Base-by-base conservation (phyloP, 2,888 invertebrate genomes). In the Crocallis elinguaria region DNA sequence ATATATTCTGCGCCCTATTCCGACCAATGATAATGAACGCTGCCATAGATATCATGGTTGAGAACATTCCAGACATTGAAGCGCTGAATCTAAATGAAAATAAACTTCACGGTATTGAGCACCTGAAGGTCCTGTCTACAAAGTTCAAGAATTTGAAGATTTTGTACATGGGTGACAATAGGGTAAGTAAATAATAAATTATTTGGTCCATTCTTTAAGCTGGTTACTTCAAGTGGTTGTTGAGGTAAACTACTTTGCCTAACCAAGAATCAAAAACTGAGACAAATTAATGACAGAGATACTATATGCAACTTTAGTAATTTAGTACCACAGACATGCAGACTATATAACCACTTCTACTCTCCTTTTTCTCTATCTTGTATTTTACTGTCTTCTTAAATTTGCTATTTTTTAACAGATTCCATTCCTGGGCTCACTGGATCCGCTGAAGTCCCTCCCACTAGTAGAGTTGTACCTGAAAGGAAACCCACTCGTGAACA, bases 61-160 rank as follows among this genome's bases (percentile, higher is more conserved):
- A 96, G 60, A 95, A 97, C 77, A 96, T 98, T 75, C 97, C 97
- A 0, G 95, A 96, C 75, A 83, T 97, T 30, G 94, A 94, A 73
- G 96, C 96, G 0, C 81, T 98, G 4, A 96, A 97, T 88, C 87
- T 98, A 21, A 95, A 95, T 74, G 94, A 95, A 42, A 98, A 98
- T 82, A 94, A 94, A 73, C 87, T 98, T 0, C 87, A 93, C 59
- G 92, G 92, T 4, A 81, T 96, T 46, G 95, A 95, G 44, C 94
- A 94, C 61, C 85, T 97, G 59, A 94, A 93, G 67, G 86, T 92
- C n/a, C 73, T 96, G 8, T 81, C 93, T 0, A 90, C 91, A 32
- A 95, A 95, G 68, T 88, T 97, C 44, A 94, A 95, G 3, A 92
- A 93, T 60, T 80, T 98, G 37, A 96, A 95, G 77, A 95, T 96